These are phyloP conservation scores for Cyrtonyx montezumae DNA, from an alignment of 2,113 vertebrate genomes.

Conservation along the genomic window DNA sequence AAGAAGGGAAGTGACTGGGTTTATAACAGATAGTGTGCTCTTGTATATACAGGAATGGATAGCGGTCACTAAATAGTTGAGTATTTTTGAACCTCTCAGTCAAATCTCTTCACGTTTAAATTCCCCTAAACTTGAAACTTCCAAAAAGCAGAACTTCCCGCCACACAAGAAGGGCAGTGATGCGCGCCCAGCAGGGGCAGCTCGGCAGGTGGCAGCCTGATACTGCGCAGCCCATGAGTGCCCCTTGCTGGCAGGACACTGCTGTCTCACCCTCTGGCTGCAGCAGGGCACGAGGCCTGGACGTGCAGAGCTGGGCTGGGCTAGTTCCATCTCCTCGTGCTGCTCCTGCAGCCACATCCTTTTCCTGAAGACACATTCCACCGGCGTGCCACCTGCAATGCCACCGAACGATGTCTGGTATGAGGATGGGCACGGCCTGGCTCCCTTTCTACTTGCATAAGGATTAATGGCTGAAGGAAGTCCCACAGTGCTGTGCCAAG, in stretches of 20 bases:
- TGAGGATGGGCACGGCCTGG: neutral
- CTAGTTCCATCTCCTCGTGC: neutral
- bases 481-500: neutral
- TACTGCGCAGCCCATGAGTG: neutral
- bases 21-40: neutral
- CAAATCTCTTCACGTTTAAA: neutral
- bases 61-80: neutral
- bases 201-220: conserved; percentile 30
- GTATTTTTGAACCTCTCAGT: neutral
- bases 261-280: neutral
- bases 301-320: neutral
- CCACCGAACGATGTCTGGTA: rapidly evolving
- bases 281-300: neutral
- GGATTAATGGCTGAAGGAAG: rapidly evolving
- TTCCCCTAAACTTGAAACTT: neutral
- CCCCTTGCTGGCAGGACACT: neutral
- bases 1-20: neutral
- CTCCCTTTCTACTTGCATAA: neutral
- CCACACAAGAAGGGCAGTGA: too few species aligned
- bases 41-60: neutral
- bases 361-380: neutral
- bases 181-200: too few species aligned
- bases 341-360: neutral
- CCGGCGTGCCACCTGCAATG: neutral
- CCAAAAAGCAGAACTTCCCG: neutral